These are phyloP conservation scores for Zaprionus bogoriensis DNA, from an alignment of 2,888 invertebrate genomes.

Conservation along the genomic window DNA sequence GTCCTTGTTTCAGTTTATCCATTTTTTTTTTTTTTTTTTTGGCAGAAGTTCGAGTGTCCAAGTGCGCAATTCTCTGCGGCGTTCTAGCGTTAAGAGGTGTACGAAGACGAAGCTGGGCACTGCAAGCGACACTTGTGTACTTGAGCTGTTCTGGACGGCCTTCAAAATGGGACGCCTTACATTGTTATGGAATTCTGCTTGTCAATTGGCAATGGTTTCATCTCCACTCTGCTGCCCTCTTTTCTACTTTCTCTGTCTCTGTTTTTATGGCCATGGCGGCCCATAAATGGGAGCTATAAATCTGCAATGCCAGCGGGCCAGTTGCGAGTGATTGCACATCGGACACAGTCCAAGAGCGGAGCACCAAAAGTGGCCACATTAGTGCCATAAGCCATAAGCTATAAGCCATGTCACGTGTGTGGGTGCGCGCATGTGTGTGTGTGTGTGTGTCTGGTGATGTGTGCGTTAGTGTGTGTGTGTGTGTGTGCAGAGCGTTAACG, in stretches of 20 bases:
- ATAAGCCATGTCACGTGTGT: constrained; percentile 21
- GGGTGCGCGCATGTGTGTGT: constrained; percentile 1
- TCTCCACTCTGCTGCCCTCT: background rate
- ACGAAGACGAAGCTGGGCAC: constrained; percentile 10
- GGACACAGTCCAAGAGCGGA: constrained; percentile 45
- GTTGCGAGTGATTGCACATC: constrained; percentile 60
- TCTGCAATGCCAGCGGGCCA: constrained; percentile 46
- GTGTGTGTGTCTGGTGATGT: background rate
- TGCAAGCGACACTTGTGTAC: constrained; percentile 18
- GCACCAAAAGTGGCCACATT: constrained; percentile 66
- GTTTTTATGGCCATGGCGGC: constrained; percentile 31
- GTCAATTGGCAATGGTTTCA: constrained; percentile 47
- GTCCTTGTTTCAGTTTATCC: constrained; percentile 1
- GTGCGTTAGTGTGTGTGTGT: background rate
- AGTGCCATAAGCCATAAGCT: constrained; percentile 65
- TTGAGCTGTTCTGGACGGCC: constrained; percentile 26
- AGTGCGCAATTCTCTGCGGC: constrained; percentile 9
- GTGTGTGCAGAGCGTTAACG: constrained; percentile 55
- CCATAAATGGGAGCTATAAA: constrained; percentile 58
- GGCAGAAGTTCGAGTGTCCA: constrained; percentile 8
- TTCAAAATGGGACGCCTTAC: constrained; percentile 31
- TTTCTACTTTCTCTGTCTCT: background rate
- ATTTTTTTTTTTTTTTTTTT: too few relatives aligned
- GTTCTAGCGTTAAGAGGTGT: constrained; percentile 26
- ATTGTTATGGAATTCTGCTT: constrained; percentile 52